Conservation (phyloP, 2,113 vertebrate genomes). For the Alethe castanea region DNA sequence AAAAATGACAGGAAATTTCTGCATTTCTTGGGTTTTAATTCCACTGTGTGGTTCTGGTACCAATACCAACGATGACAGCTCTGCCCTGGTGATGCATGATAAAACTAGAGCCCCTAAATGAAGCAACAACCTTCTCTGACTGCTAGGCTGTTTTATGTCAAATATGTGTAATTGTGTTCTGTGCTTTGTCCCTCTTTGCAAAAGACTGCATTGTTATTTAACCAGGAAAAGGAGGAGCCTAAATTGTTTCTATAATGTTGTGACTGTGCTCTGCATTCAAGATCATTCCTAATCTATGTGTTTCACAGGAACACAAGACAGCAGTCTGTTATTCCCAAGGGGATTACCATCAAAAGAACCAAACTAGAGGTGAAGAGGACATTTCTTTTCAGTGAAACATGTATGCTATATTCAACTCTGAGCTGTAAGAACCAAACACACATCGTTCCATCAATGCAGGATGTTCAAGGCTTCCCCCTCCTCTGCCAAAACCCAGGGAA, state of each 20-base stretch:
- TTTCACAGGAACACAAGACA: conserved; percentile 16
- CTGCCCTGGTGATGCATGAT: background rate
- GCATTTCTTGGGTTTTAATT: conserved; percentile 5
- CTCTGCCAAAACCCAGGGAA: background rate
- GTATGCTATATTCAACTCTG: background rate
- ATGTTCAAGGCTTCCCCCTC: background rate
- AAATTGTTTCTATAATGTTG: conserved; percentile 16
- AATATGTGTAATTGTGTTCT: background rate
- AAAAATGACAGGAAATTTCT: conserved; percentile 11
- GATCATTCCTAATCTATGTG: background rate
- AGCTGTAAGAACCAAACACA: background rate
- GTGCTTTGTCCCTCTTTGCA: conserved; percentile 16
- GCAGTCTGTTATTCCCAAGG: conserved; percentile 10
- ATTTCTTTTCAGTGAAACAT: background rate
- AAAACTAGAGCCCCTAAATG: background rate
- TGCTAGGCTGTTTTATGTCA: background rate
- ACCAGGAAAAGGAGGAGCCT: background rate
- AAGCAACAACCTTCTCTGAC: background rate
- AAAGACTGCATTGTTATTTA: background rate
- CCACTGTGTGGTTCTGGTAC: background rate
- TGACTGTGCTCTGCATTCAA: conserved; percentile 13
- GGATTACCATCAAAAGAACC: conserved; percentile 24
- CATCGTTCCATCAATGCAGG: background rate
- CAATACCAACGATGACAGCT: background rate
- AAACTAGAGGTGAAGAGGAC: conserved; percentile 2